Evolutionary conservation across 2,113 vertebrate genomes (phyloP).

Genomic region (Coptodon rendalli): DNA sequence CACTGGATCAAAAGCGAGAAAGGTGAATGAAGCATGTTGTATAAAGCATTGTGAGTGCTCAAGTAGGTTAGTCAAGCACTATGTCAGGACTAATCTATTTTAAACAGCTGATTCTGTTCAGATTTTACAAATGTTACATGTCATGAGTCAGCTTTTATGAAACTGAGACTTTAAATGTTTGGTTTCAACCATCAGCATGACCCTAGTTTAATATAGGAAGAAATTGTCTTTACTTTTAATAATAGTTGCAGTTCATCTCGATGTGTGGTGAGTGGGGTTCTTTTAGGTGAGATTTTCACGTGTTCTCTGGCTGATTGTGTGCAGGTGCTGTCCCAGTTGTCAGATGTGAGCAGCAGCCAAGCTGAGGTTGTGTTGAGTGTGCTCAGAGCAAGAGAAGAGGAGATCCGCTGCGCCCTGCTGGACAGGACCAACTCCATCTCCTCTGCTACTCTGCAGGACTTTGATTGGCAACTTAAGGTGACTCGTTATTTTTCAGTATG

Average conservation of each 20-base stretch:
- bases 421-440: conserved; percentile 81
- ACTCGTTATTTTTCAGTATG: neutral
- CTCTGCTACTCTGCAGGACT: conserved; percentile 84
- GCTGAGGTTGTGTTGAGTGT: conserved; percentile 74
- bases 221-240: neutral
- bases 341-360: conserved; percentile 63
- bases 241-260: neutral
- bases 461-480: conserved; percentile 98
- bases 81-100: neutral
- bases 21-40: neutral
- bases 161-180: neutral
- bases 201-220: neutral
- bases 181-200: neutral
- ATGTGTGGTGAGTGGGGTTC: neutral
- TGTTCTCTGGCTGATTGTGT: neutral
- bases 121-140: neutral
- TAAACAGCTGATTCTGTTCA: neutral
- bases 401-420: conserved; percentile 79
- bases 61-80: neutral
- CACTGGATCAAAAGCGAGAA: neutral
- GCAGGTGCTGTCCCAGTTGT: conserved; percentile 75
- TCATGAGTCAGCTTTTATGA: neutral
- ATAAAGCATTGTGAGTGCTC: neutral
- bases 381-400: conserved; percentile 78
- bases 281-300: neutral